Conservation (phyloP, 1,140 invertebrate species). For the Episyrphus balteatus region DNA sequence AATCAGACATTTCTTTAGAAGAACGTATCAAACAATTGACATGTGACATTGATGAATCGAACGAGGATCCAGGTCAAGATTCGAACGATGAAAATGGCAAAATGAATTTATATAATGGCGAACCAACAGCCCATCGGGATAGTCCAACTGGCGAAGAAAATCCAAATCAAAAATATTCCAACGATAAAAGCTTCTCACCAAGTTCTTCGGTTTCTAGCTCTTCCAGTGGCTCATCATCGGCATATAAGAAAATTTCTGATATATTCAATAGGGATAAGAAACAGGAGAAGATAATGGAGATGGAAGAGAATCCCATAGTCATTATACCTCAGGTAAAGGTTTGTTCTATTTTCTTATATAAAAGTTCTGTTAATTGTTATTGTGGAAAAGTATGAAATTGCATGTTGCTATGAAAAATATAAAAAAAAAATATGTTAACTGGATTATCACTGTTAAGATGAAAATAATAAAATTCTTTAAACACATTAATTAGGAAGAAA, state of each 20-base stretch:
- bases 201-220: conserved; percentile 42
- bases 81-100: conserved; percentile 15
- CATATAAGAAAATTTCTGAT: conserved; percentile 57
- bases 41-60: conserved; percentile 60
- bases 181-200: conserved; percentile 44
- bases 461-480: no score
- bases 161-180: conserved; percentile 27
- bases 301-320: conserved; percentile 37
- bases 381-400: no score
- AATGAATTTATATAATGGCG: not conserved
- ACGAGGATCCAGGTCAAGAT: conserved; percentile 21
- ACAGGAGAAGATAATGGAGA: conserved; percentile 36
- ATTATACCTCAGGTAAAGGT: conserved; percentile 32
- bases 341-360: not conserved
- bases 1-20: conserved; percentile 55
- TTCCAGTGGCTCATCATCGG: conserved; percentile 44
- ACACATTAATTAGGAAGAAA: no score
- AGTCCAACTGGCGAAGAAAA: conserved; percentile 44
- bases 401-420: no score
- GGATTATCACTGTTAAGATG: no score
- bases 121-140: conserved; percentile 33
- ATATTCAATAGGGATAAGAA: conserved; percentile 46
- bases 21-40: conserved; percentile 70
- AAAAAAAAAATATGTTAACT: no score
- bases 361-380: no score